Conservation (phyloP, 1,140 invertebrate species). For the Lordiphosa stackelbergi region DNA sequence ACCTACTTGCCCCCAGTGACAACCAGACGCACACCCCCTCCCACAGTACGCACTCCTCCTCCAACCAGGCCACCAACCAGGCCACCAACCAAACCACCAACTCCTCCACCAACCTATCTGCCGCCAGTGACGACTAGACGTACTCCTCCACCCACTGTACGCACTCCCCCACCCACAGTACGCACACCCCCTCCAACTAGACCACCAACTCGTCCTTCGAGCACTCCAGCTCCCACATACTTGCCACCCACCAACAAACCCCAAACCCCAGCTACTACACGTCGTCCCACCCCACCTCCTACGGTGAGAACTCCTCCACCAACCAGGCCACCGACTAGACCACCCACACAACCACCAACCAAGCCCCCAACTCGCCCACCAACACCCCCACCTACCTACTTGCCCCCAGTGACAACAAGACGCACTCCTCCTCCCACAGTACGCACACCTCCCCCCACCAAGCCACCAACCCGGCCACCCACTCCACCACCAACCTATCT, state of each 20-base stretch:
- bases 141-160: conserved; percentile 10
- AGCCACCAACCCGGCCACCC: conserved; percentile 15
- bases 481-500: conserved; percentile 27
- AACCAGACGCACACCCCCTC: background rate
- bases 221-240: conserved; percentile 26
- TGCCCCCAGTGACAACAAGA: conserved; percentile 24
- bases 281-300: conserved; percentile 32
- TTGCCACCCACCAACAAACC: conserved; percentile 9
- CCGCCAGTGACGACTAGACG: conserved; percentile 24
- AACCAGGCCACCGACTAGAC: background rate
- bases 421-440: conserved; percentile 20
- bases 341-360: no score
- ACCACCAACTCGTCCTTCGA: conserved; percentile 22
- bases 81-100: conserved; percentile 13
- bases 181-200: conserved; percentile 9
- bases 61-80: conserved; percentile 13
- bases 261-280: conserved; percentile 17
- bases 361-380: no score
- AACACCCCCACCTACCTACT: conserved; percentile 27
- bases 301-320: conserved; percentile 30
- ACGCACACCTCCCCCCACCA: conserved; percentile 29
- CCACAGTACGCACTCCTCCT: no score
- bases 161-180: conserved; percentile 21
- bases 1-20: conserved; percentile 17
- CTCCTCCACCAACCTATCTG: conserved; percentile 27